Evolutionary conservation across 2,888 invertebrate genomes (phyloP).

Genomic region (Xylota sylvarum): DNA sequence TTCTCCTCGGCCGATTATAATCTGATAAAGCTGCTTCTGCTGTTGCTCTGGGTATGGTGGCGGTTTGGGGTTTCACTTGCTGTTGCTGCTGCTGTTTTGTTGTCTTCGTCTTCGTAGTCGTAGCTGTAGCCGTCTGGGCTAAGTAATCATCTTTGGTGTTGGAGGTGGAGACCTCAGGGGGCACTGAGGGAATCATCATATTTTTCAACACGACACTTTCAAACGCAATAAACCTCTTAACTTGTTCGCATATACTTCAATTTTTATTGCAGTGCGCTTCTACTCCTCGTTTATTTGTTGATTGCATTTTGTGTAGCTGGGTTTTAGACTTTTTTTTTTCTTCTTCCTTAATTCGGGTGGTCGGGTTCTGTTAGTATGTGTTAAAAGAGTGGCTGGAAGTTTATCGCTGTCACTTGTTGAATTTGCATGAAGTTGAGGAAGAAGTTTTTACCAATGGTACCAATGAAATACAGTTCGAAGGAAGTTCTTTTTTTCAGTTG

Average conservation of each 20-base stretch:
- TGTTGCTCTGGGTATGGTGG: slow-evolving; percentile 52
- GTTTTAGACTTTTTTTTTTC: slow-evolving; percentile 2
- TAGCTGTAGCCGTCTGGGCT: slow-evolving; percentile 49
- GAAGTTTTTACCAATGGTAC: too few relatives aligned
- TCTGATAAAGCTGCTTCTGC: slow-evolving; percentile 63
- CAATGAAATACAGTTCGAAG: too few relatives aligned
- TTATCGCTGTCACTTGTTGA: slow-evolving; percentile 21
- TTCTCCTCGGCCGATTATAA: slow-evolving; percentile 69
- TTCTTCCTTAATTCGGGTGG: slow-evolving; percentile 32
- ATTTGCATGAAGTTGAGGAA: background rate
- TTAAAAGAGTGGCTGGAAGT: background rate
- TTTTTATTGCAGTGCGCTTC: slow-evolving; percentile 74
- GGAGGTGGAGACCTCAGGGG: slow-evolving; percentile 69
- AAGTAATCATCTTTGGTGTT: slow-evolving; percentile 71
- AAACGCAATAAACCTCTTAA: slow-evolving; percentile 79
- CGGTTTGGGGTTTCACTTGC: slow-evolving; percentile 69
- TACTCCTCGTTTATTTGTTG: slow-evolving; percentile 59
- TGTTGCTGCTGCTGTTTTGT: slow-evolving; percentile 34
- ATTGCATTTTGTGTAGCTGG: slow-evolving; percentile 26
- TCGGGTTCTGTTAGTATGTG: background rate
- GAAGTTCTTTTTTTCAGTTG: too few relatives aligned
- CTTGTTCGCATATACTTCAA: slow-evolving; percentile 79
- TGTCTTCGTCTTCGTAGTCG: slow-evolving; percentile 32
- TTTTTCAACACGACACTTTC: slow-evolving; percentile 79
- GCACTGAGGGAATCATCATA: slow-evolving; percentile 73